Evolutionary conservation across 2,888 invertebrate species (phyloP).

Genomic region (Prenolepis imparis): DNA sequence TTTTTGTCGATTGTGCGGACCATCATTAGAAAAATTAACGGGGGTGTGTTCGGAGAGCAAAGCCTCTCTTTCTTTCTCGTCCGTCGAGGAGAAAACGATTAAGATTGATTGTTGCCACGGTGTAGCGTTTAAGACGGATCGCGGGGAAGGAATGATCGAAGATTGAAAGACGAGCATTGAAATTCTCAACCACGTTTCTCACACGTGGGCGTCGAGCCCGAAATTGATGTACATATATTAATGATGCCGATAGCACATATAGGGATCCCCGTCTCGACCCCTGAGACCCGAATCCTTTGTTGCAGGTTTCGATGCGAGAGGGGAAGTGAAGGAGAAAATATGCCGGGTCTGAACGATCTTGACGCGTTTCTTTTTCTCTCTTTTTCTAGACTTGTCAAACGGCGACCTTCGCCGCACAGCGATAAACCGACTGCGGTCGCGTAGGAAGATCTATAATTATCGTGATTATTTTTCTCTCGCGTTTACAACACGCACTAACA

Average conservation of each 20-base stretch:
- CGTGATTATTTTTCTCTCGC: conserved; percentile 49
- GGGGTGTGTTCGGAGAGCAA: not conserved
- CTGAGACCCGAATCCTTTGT: conserved; percentile 48
- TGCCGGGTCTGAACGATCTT: conserved; percentile 7
- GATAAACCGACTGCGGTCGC: conserved; percentile 40
- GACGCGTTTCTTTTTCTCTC: not conserved
- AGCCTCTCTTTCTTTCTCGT: not conserved
- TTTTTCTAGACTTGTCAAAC: conserved; percentile 30
- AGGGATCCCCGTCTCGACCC: conserved; percentile 43
- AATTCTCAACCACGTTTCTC: conserved; percentile 62
- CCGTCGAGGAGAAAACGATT: conserved; percentile 30
- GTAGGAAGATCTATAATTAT: conserved; percentile 51
- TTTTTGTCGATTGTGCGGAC: not conserved
- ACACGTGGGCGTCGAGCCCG: conserved; percentile 61
- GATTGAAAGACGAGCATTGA: conserved; percentile 58
- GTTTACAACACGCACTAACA: conserved; percentile 19
- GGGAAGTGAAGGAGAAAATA: conserved; percentile 20
- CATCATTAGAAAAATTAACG: not conserved
- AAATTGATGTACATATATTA: conserved; percentile 77
- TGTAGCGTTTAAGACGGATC: conserved; percentile 20
- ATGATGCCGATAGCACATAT: conserved; percentile 61
- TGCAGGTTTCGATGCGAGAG: conserved; percentile 14
- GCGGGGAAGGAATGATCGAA: conserved; percentile 50
- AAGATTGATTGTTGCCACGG: conserved; percentile 53
- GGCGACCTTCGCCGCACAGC: conserved; percentile 31